These are phyloP conservation scores for Gonatopus flavifemur DNA, from an alignment of 1,140 invertebrate species.

Conservation along the genomic window DNA sequence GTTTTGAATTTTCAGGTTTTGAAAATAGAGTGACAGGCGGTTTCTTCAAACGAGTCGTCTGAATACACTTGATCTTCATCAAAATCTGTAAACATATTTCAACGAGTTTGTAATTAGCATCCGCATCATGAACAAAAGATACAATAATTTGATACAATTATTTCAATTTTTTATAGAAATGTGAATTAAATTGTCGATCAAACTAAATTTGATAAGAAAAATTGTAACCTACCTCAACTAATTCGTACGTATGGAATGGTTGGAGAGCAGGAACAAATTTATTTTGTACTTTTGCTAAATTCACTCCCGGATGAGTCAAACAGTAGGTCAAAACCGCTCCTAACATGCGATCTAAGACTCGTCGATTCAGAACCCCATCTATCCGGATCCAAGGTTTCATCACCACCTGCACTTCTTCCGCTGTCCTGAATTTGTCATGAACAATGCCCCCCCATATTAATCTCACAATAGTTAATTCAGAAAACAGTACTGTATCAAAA, in stretches of 20 bases:
- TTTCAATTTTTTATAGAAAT: constrained; percentile 43
- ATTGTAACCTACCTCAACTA: constrained; percentile 52
- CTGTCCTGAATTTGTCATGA: no score
- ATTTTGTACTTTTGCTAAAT: constrained; percentile 58
- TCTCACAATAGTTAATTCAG: neutral
- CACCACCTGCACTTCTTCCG: constrained; percentile 52
- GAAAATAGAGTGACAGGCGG: constrained; percentile 48
- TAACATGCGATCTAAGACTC: constrained; percentile 70
- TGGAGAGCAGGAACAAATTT: constrained; percentile 61
- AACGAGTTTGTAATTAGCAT: constrained; percentile 6
- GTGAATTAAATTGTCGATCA: neutral
- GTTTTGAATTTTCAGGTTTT: constrained; percentile 32
- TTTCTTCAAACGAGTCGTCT: constrained; percentile 37
- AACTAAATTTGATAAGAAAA: neutral
- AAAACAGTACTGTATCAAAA: constrained; percentile 7
- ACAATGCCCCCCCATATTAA: constrained; percentile 1
- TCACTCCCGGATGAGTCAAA: constrained; percentile 63
- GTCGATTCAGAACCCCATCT: constrained; percentile 71
- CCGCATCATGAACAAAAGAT: neutral
- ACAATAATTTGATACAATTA: constrained; percentile 31
- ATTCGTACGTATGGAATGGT: constrained; percentile 57
- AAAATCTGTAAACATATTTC: constrained; percentile 46
- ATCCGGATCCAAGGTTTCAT: constrained; percentile 74
- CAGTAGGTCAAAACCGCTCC: constrained; percentile 67
- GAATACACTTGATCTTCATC: constrained; percentile 49